A percentile compares a stretch with the other conserved stretches of the same genome.
These are phyloP conservation scores for Erinaceus europaeus DNA, from an alignment of 2,113 vertebrate species.

Conservation along the genomic window DNA sequence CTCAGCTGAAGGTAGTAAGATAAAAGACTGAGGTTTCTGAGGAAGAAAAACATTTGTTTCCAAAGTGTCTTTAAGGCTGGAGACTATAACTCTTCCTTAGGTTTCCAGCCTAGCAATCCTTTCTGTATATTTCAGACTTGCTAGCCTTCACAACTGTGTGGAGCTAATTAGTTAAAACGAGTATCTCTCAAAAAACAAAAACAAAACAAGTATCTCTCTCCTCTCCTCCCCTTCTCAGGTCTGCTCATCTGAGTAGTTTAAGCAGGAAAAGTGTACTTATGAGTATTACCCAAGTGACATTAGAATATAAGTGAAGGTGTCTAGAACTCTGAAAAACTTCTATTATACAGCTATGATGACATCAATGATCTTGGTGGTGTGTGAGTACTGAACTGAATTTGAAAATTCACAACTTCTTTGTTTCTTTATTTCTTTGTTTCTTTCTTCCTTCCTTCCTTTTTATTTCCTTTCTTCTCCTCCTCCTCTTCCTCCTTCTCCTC, in stretches of 20 bases:
- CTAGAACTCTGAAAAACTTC: too few species aligned
- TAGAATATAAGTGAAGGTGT: not conserved
- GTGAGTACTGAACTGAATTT: not conserved
- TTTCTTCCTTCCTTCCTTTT: too few species aligned
- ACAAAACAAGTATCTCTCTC: too few species aligned
- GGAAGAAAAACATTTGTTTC: not conserved
- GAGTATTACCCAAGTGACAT: not conserved
- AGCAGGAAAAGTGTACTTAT: too few species aligned
- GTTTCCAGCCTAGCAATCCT: not conserved
- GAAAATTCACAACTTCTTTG: not conserved
- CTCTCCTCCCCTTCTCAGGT: fast-evolving
- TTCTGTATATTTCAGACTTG: not conserved
- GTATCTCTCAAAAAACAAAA: too few species aligned
- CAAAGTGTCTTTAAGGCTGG: not conserved
- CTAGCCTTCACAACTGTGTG: too few species aligned
- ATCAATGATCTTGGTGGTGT: fast-evolving
- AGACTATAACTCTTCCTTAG: not conserved
- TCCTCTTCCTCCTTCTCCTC: too few species aligned
- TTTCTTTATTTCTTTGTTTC: too few species aligned
- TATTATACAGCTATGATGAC: too few species aligned
- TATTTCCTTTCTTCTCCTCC: too few species aligned
- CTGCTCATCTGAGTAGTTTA: not conserved
- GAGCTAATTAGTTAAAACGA: not conserved
- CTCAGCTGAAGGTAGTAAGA: not conserved
- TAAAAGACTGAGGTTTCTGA: not conserved